Percentiles rank a stretch among this genome's conserved stretches.
These are phyloP conservation scores for Lutraria rhynchaena DNA, from an alignment of 1,140 invertebrate species.

Conservation along the genomic window DNA sequence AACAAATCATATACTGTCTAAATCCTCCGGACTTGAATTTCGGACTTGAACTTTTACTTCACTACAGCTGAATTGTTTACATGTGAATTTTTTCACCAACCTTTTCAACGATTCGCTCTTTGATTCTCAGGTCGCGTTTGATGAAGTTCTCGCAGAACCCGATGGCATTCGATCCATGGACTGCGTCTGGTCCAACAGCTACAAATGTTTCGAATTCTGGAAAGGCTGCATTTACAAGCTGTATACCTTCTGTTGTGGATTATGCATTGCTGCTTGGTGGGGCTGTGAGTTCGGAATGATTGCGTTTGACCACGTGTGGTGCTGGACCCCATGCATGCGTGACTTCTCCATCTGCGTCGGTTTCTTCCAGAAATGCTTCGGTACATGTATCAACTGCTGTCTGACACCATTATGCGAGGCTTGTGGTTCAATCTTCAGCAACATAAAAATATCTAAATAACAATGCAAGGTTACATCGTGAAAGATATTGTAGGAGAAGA, in stretches of 20 bases:
- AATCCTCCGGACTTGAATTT: no score
- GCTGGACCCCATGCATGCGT: conserved; percentile 81
- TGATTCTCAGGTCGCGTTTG: conserved; percentile 83
- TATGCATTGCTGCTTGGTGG: conserved; percentile 86
- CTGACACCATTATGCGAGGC: conserved; percentile 60
- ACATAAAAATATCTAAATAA: conserved; percentile 55
- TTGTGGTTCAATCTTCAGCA: conserved; percentile 56
- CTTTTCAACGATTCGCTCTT: no score
- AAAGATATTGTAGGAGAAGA: no score
- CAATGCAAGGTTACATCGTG: no score
- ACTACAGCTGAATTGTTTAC: no score
- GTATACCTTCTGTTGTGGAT: conserved; percentile 86
- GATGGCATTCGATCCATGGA: conserved; percentile 88
- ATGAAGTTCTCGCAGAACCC: conserved; percentile 90
- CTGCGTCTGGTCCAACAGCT: conserved; percentile 89
- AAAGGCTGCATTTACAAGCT: conserved; percentile 88
- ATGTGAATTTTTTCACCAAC: no score
- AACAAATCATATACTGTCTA: no score
- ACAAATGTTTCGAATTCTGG: conserved; percentile 87
- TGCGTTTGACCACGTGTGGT: conserved; percentile 85
- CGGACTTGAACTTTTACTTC: no score
- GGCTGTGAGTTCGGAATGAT: conserved; percentile 89
- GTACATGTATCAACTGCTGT: conserved; percentile 82
- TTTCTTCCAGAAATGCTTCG: conserved; percentile 84
- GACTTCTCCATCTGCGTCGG: conserved; percentile 84